Evolutionary conservation across 2,797 vertebrate genomes (phyloP).

Genomic region (Typhlichthys eigenmanni): DNA sequence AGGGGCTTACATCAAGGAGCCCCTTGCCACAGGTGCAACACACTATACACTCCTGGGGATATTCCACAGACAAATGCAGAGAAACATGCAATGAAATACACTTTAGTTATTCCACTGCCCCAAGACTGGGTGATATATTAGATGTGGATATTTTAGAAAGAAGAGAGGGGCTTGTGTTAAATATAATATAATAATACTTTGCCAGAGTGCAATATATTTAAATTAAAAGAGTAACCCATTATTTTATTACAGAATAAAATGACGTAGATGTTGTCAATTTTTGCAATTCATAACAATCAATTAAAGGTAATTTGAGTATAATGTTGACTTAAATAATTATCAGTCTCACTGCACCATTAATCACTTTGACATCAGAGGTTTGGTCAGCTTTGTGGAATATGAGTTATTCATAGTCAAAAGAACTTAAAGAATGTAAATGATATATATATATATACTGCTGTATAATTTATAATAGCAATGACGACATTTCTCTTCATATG

Average conservation of each 20-base stretch:
- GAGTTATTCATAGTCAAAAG: slow-evolving; percentile 9
- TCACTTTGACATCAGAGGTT: too few species aligned
- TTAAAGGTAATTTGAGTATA: too few species aligned
- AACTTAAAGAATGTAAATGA: not conserved
- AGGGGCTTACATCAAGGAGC: slow-evolving; percentile 35
- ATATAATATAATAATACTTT: too few species aligned
- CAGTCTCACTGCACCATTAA: too few species aligned
- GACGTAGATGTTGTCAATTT: too few species aligned
- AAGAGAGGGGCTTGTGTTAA: not conserved
- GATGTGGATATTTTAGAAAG: slow-evolving; percentile 2
- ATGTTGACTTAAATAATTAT: too few species aligned
- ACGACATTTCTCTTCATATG: not conserved
- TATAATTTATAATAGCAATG: not conserved
- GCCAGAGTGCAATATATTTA: too few species aligned
- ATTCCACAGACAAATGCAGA: slow-evolving; percentile 8
- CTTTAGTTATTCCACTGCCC: slow-evolving; percentile 1
- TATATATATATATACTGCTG: too few species aligned
- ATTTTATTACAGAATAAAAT: too few species aligned
- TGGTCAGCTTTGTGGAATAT: not conserved
- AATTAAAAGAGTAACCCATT: too few species aligned
- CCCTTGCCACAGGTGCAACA: slow-evolving; percentile 37
- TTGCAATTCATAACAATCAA: too few species aligned
- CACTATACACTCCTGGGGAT: slow-evolving; percentile 40
- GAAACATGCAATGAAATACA: slow-evolving; percentile 16
- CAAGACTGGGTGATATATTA: too few species aligned